These are phyloP conservation scores for Eudemis profundana DNA, from an alignment of 2,888 invertebrate genomes.

Conservation along the genomic window DNA sequence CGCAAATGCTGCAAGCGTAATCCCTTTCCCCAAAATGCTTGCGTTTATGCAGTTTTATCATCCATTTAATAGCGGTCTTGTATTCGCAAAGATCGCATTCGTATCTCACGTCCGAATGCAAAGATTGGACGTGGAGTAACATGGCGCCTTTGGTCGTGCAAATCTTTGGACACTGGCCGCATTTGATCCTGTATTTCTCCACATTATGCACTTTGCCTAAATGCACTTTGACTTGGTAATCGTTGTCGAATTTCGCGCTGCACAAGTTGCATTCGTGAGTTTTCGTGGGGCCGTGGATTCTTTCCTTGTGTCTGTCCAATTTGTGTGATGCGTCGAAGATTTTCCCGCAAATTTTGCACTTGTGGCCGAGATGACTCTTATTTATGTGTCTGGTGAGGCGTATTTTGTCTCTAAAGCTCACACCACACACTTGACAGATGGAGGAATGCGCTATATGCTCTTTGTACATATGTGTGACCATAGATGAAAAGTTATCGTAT, in stretches of 20 bases:
- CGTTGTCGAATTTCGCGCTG: slow-evolving; percentile 58
- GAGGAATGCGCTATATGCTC: slow-evolving; percentile 63
- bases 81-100: slow-evolving; percentile 72
- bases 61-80: slow-evolving; percentile 66
- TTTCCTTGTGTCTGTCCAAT: slow-evolving; percentile 64
- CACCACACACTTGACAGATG: slow-evolving; percentile 72
- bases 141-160: slow-evolving; percentile 82
- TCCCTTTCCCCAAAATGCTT: slow-evolving; percentile 80
- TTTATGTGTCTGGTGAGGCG: slow-evolving; percentile 66
- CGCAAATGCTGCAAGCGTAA: slow-evolving; percentile 84
- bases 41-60: slow-evolving; percentile 73
- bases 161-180: slow-evolving; percentile 74
- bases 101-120: slow-evolving; percentile 70
- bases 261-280: slow-evolving; percentile 63
- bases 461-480: slow-evolving; percentile 72
- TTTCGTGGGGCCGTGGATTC: slow-evolving; percentile 61
- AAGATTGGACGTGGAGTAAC: slow-evolving; percentile 78
- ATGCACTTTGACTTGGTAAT: slow-evolving; percentile 70
- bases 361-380: slow-evolving; percentile 60
- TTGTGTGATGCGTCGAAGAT: slow-evolving; percentile 67
- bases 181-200: slow-evolving; percentile 67
- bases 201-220: slow-evolving; percentile 74
- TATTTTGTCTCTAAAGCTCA: slow-evolving; percentile 63
- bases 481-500: slow-evolving; percentile 65
- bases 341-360: slow-evolving; percentile 72